Evolutionary conservation across 2,113 vertebrate genomes (phyloP), one percentile per base, ranked within the genome.

Genomic region (Todiramphus chloris): DNA sequence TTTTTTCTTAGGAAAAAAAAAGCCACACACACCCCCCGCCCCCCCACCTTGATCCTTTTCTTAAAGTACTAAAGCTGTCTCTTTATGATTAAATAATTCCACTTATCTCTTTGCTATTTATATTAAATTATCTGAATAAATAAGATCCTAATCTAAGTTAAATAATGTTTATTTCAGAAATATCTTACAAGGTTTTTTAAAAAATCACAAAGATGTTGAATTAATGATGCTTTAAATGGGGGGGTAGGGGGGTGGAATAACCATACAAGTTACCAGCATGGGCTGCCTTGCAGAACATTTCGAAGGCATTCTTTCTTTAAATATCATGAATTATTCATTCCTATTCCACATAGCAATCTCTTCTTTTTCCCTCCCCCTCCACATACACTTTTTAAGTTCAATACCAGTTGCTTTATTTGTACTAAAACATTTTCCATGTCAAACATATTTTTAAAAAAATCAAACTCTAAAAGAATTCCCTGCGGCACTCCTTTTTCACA

Each of bases 351-450:
- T 96, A 98, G 97, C 97, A 98, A 98, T 98, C 97, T 96, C 97
- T 73, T 93, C 96, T 69, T 91, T 83, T 81, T 89, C 94, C 94
- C 89, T 96, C 91, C 88, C 83, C 92, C 85, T 96, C 59, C 8
- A 3, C 96, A 96, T 97, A 98, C 97, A 97, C 97, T 98, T 98
- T 97, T 95, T 98, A 98, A 98, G 98, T 98, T 99, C 98, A 98
- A 98, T 99, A 99, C 98, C 98, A 98, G 98, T 98, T 98, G 98
- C 98, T 98, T 99, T 99, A 99, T 99, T 99, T 99, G 98, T 98
- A 99, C 98, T 99, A 99, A 99, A 99, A 99, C 98, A 98, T 98
- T 99, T 99, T 99, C 98, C 96, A 97, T 98, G 99, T 99, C 98
- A 98, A 99, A 99, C 97, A 98, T 98, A 99, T 98, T 98, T 94